Evolutionary conservation across 2,113 vertebrate species (phyloP), one percentile per base, ranked within the genome.

Genomic region (Myrmecophaga tridactyla): DNA sequence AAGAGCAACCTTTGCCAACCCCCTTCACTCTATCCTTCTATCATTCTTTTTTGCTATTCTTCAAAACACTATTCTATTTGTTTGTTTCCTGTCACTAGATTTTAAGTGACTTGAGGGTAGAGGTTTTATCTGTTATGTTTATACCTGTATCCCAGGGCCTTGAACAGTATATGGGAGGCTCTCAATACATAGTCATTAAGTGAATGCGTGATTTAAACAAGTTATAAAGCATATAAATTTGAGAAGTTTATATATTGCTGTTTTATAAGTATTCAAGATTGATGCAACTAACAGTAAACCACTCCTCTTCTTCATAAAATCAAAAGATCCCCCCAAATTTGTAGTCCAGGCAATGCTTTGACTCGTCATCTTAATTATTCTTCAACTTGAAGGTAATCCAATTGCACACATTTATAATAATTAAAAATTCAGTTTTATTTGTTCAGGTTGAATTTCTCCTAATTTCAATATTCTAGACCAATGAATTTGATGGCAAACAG

Each of bases 211-310:
- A 90, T 48, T 67, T 90, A 67, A 94, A 41, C 13, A 46, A 87
- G 34, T 7, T 90, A 56, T n/a, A 41, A 76, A 62, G 48, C 60
- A n/a, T 15, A 72, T 31, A 53, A 21, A 69, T 53, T 58, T 63
- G 25, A 60, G 29, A 78, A 43, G 27, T 84, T 41, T 53, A 23
- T 23, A 56, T 81, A 60, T n/a, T n/a, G n/a, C 10, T 63, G 2
- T 89, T 82, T 95, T 56, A 65, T 20, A 89, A 83, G 82, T 93
- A 48, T n/a, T 89, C 36, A 41, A 83, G 88, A 81, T 69, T 58
- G 77, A 88, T 51, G 12, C 34, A 36, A 2, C 20, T 85, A 69
- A 43, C 21, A 27, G 25, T 6, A 69, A 77, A 62, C 73, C 29
- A 53, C 41, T 65, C 15, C 21, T 67, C 31, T 87, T 34, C 41